phyloP scores from a whole-genome alignment of 2,113 vertebrate genomes.

The Macrotis lagotis region DNA sequence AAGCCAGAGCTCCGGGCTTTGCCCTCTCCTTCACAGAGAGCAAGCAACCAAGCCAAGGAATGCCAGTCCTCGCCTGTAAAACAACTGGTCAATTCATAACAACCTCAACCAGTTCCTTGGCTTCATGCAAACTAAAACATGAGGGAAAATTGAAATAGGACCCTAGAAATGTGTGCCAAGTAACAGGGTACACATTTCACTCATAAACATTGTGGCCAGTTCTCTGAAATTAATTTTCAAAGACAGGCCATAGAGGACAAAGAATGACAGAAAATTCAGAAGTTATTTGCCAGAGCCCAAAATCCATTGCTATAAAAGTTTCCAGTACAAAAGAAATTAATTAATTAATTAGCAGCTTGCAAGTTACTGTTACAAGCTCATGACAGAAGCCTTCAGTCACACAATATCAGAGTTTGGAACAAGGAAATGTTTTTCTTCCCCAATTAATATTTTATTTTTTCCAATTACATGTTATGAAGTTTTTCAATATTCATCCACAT shows the following conservation, averaged over 20 bases:
- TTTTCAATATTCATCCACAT: too few species aligned
- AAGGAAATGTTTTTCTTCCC: too few species aligned
- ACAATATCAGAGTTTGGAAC: not conserved
- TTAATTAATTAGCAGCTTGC: not conserved
- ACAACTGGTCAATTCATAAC: not conserved
- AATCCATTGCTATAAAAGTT: not conserved
- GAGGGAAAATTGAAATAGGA: not conserved
- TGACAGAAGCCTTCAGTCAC: not conserved
- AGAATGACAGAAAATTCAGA: not conserved
- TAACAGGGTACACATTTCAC: not conserved
- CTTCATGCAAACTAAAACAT: constrained; percentile 30
- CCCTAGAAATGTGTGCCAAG: not conserved
- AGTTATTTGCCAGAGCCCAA: not conserved
- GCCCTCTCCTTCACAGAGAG: not conserved
- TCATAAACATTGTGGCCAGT: not conserved
- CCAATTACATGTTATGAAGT: too few species aligned
- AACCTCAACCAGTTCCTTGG: constrained; percentile 8
- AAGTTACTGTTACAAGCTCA: not conserved
- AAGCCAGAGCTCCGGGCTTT: not conserved
- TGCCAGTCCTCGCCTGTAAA: not conserved
- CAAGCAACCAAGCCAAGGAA: not conserved
- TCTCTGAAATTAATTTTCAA: not conserved
- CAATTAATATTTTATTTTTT: too few species aligned
- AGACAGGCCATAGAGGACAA: not conserved
- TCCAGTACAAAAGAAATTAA: not conserved